phyloP scores from a whole-genome alignment of 1,140 invertebrate genomes.

The Euschistus heros region DNA sequence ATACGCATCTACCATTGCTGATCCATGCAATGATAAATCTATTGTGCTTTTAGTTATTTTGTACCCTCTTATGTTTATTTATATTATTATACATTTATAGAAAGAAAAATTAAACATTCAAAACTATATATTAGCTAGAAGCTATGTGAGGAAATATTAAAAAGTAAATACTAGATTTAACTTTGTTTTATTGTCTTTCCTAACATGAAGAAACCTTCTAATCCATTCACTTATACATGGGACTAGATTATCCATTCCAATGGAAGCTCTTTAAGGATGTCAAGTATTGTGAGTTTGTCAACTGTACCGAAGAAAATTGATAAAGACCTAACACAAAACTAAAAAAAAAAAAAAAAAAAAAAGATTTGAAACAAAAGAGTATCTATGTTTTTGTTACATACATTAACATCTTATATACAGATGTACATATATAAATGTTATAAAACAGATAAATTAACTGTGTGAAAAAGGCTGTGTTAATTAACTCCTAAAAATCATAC shows the following conservation, averaged over 20 bases:
- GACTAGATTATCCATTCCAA: constrained; percentile 6
- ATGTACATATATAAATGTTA: neutral
- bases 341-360: neutral
- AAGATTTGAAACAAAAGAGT: neutral
- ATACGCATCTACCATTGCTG: neutral
- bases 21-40: constrained; percentile 5
- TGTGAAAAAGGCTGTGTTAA: neutral
- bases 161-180: constrained; percentile 13
- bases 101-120: neutral
- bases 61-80: constrained; percentile 1
- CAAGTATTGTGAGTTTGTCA: neutral
- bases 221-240: constrained; percentile 2
- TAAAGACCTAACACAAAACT: neutral
- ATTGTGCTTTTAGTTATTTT: constrained; percentile 6
- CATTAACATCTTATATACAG: constrained; percentile 1
- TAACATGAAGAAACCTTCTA: constrained; percentile 11
- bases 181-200: constrained; percentile 13
- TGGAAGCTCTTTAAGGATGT: constrained; percentile 9
- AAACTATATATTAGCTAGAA: neutral
- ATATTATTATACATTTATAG: constrained; percentile 1
- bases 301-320: neutral
- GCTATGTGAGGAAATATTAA: constrained; percentile 8
- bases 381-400: neutral
- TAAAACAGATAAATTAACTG: constrained; percentile 1
- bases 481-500: neutral